Conservation (phyloP, 2,113 vertebrate genomes). For the Gobio gobio region DNA sequence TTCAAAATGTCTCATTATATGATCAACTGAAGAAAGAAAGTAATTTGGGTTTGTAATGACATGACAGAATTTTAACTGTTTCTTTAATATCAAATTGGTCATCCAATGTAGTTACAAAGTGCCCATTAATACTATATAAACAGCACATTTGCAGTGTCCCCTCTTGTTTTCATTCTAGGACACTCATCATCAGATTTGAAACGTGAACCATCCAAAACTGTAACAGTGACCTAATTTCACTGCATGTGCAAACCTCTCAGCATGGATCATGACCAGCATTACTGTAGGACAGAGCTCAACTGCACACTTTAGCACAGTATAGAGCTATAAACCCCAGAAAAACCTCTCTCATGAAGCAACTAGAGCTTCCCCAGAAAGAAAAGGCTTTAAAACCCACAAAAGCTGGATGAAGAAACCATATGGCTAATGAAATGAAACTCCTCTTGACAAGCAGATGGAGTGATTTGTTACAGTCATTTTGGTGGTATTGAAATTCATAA, state of each 20-base stretch:
- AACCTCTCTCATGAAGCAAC: constrained; percentile 1
- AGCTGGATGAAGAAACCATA: constrained; percentile 48
- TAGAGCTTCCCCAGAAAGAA: neutral
- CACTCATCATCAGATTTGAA: neutral
- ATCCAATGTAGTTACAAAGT: neutral
- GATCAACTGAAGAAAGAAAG: neutral
- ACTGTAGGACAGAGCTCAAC: neutral
- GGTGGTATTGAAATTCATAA: constrained; percentile 46
- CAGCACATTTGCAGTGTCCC: neutral
- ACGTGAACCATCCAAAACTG: neutral
- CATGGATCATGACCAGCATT: neutral
- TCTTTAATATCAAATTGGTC: neutral
- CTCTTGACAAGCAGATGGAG: constrained; percentile 53
- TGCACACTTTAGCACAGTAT: neutral
- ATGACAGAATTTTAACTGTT: neutral
- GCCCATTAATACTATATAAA: neutral
- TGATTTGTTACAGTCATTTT: constrained; percentile 59
- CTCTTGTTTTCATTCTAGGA: neutral
- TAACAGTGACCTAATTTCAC: constrained; percentile 5
- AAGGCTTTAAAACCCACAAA: constrained; percentile 42
- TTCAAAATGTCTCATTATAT: too few species aligned
- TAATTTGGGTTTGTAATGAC: neutral
- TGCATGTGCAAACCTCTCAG: constrained; percentile 3
- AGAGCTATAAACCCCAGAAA: neutral
- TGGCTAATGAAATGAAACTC: constrained; percentile 56